A percentile compares a stretch with the other conserved stretches of the same genome.
phyloP scores from a whole-genome alignment of 2,113 vertebrate genomes.

The Lutjanus erythropterus region DNA sequence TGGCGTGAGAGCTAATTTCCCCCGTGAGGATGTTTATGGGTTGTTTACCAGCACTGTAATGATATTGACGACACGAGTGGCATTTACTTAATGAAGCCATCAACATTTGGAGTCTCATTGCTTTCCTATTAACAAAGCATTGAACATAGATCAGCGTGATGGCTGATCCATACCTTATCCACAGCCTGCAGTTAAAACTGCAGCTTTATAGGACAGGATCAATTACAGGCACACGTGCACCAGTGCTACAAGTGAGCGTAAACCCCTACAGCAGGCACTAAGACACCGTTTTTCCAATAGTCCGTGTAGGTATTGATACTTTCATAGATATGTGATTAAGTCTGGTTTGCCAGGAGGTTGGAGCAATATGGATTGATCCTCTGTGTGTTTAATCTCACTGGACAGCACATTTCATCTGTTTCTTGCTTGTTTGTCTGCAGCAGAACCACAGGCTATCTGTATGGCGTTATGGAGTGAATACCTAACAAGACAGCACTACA shows the following conservation, averaged over 20 bases:
- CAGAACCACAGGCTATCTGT: constrained; percentile 9
- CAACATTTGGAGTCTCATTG: constrained; percentile 62
- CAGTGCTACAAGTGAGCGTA: background rate
- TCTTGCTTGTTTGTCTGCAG: constrained; percentile 29
- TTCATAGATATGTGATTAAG: constrained; percentile 50
- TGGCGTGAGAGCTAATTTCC: constrained; percentile 61
- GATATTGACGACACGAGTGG: constrained; percentile 69
- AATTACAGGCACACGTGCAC: constrained; percentile 43
- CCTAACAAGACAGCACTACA: background rate
- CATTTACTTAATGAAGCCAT: constrained; percentile 81
- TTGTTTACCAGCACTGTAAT: constrained; percentile 70
- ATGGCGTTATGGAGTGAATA: background rate
- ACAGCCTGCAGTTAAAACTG: constrained; percentile 52
- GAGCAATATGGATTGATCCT: constrained; percentile 33
- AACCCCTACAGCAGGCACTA: background rate
- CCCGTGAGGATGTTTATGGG: constrained; percentile 70
- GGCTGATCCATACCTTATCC: constrained; percentile 61
- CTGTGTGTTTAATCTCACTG: constrained; percentile 17
- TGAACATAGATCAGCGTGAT: constrained; percentile 63
- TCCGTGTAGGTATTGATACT: constrained; percentile 27
- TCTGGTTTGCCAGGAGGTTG: constrained; percentile 47
- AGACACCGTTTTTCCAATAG: constrained; percentile 21
- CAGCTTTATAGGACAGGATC: constrained; percentile 53
- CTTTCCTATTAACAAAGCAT: constrained; percentile 67
- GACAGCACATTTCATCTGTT: constrained; percentile 36